A percentile compares a stretch with the other conserved stretches of the same genome.
Evolutionary conservation across 30 jellyfish, hydroid and myxozoan genomes (phyloP).

Genomic region (Aurelia coerulea): DNA sequence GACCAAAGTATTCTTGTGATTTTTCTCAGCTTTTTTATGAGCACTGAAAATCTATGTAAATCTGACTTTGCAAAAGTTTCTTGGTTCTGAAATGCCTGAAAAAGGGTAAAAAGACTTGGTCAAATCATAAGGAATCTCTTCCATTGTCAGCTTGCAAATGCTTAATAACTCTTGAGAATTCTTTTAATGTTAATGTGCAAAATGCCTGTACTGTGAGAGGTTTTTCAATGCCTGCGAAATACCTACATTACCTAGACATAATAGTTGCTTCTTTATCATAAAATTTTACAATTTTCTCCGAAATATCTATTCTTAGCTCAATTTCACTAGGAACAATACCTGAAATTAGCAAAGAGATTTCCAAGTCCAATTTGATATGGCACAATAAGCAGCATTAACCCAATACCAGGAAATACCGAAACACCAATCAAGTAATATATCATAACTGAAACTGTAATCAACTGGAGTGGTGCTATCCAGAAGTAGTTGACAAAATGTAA

Average conservation of each 20-base stretch:
- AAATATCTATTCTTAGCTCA: not conserved
- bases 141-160: too few species aligned
- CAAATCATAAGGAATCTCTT: too few species aligned
- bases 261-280: not conserved
- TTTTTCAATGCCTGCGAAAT: too few species aligned
- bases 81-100: too few species aligned
- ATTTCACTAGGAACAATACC: constrained; percentile 1
- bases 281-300: not conserved
- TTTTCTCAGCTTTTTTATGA: not conserved
- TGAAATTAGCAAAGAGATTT: constrained; percentile 44
- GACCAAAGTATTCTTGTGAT: not conserved
- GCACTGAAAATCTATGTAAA: too few species aligned
- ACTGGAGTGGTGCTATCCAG: constrained; percentile 73
- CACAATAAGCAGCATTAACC: constrained; percentile 37
- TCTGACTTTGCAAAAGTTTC: too few species aligned
- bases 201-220: too few species aligned
- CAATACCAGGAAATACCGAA: constrained; percentile 79
- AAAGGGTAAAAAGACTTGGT: too few species aligned
- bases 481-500: constrained; percentile 58
- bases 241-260: not conserved
- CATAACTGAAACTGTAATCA: constrained; percentile 31
- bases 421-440: constrained; percentile 50
- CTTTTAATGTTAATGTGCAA: too few species aligned
- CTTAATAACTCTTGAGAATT: too few species aligned
- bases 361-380: constrained; percentile 66